Conservation (phyloP, 2,888 invertebrate genomes). For the Macaria notata region DNA sequence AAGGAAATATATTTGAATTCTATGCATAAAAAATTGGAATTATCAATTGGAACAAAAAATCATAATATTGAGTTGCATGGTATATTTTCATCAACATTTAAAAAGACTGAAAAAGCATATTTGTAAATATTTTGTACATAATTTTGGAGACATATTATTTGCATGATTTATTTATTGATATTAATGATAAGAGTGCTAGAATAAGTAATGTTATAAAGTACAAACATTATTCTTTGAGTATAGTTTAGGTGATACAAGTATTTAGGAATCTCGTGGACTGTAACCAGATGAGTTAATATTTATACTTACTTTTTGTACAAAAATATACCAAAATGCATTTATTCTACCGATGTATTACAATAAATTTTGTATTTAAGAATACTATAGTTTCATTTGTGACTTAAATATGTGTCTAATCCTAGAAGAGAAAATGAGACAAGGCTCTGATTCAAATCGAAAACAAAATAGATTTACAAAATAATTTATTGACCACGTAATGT, state of each 20-base stretch:
- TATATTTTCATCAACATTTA: constrained; percentile 30
- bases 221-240: constrained; percentile 49
- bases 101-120: constrained; percentile 48
- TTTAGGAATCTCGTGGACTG: constrained; percentile 32
- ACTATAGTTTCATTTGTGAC: neutral
- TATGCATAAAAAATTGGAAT: too few species aligned
- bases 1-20: too few species aligned
- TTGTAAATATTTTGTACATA: constrained; percentile 45
- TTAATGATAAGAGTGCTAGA: constrained; percentile 19
- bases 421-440: too few species aligned
- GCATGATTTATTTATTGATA: constrained; percentile 39
- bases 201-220: constrained; percentile 47
- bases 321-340: constrained; percentile 67
- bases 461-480: constrained; percentile 21
- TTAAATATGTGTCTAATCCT: too few species aligned
- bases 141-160: constrained; percentile 30
- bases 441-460: too few species aligned
- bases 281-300: constrained; percentile 35
- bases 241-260: constrained; percentile 30
- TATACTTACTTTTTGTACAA: constrained; percentile 53
- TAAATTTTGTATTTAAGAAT: constrained; percentile 28
- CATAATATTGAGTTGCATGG: constrained; percentile 1
- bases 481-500: constrained; percentile 26
- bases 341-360: constrained; percentile 42
- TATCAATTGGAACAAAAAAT: too few species aligned